Conservation (phyloP, 2,113 vertebrate species). For the Nycticorax nycticorax region DNA sequence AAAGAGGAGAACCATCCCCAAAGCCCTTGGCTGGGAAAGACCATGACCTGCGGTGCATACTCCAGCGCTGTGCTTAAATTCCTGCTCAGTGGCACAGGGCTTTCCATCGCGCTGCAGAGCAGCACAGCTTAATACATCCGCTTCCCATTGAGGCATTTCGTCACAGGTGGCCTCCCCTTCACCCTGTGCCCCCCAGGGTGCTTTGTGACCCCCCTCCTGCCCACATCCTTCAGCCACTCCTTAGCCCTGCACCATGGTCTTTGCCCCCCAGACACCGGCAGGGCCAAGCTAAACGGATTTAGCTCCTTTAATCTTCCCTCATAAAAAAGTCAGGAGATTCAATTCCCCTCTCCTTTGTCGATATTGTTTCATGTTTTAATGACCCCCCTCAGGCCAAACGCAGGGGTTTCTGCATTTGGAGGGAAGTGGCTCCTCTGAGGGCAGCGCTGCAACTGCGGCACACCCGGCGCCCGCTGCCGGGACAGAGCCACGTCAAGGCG, state of each 20-base stretch:
- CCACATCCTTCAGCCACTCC: neutral
- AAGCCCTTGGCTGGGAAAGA: neutral
- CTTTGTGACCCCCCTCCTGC: neutral
- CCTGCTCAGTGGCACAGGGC: neutral
- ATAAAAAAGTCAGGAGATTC: neutral
- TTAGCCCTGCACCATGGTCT: neutral
- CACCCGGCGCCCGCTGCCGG: neutral
- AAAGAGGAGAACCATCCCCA: rapidly evolving
- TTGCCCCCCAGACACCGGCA: rapidly evolving
- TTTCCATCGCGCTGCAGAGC: neutral
- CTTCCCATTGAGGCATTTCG: neutral
- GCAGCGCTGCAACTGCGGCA: neutral
- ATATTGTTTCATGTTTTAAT: neutral
- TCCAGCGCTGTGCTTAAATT: neutral
- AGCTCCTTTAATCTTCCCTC: neutral
- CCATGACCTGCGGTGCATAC: neutral
- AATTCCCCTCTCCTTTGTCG: neutral
- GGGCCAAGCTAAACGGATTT: neutral
- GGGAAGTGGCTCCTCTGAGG: neutral
- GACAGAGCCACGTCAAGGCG: neutral
- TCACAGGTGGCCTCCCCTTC: neutral
- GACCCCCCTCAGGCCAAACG: neutral
- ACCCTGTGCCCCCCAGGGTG: rapidly evolving
- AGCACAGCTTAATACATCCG: neutral
- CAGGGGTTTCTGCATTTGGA: neutral